Conservation (phyloP, 2,113 vertebrate species). For the Actenoides hombroni region DNA sequence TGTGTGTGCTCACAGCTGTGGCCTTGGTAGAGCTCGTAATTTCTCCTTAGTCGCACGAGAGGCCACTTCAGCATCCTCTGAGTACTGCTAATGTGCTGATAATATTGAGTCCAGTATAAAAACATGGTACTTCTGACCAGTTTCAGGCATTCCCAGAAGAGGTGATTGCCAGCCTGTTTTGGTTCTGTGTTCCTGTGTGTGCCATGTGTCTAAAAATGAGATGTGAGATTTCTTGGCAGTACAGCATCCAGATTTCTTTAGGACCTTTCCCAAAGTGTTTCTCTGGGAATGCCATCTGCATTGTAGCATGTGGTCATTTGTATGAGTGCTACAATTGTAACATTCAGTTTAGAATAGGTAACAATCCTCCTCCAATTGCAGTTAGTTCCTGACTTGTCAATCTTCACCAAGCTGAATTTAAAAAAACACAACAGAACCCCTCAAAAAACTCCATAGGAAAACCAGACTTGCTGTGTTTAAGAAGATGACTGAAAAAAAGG, state of each 20-base stretch:
- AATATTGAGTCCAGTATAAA: background rate
- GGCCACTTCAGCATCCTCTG: background rate
- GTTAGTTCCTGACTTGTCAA: background rate
- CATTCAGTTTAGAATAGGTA: background rate
- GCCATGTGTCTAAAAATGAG: background rate
- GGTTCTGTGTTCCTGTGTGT: background rate
- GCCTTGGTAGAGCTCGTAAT: background rate
- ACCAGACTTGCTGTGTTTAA: background rate
- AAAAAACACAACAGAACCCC: background rate
- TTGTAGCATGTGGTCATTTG: background rate
- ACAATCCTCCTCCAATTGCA: background rate
- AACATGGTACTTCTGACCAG: background rate
- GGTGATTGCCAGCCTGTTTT: background rate
- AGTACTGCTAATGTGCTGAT: background rate
- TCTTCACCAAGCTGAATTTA: background rate
- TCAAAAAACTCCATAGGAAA: background rate
- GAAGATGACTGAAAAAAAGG: background rate
- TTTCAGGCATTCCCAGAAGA: background rate
- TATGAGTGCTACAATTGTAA: background rate
- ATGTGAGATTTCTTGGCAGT: background rate
- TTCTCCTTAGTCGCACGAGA: background rate
- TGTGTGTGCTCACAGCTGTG: background rate
- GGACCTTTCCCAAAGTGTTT: background rate
- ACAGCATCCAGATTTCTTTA: background rate
- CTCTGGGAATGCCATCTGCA: background rate